Evolutionary conservation across 2,113 vertebrate genomes (phyloP).

Genomic region (Microcebus griseorufus): DNA sequence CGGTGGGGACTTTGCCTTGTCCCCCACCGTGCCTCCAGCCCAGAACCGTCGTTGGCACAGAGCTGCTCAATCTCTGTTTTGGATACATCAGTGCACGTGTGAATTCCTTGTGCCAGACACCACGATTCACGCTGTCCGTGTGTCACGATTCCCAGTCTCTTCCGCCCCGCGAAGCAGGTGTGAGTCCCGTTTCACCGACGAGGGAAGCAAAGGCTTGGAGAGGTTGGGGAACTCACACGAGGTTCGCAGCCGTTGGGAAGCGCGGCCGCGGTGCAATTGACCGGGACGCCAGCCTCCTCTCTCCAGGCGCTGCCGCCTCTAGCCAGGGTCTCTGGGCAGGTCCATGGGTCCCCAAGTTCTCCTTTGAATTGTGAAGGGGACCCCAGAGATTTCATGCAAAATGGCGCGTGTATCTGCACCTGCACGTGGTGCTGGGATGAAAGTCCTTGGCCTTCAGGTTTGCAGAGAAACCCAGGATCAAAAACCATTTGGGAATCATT

Average conservation of each 20-base stretch:
- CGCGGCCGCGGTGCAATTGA: background rate
- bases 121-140: background rate
- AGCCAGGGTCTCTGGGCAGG: background rate
- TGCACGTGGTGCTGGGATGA: background rate
- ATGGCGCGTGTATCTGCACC: no score
- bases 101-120: background rate
- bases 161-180: background rate
- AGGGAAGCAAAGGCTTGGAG: background rate
- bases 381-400: background rate
- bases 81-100: fast-evolving
- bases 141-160: background rate
- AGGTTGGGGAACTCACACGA: no score
- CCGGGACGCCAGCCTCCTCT: fast-evolving
- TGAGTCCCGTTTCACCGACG: background rate
- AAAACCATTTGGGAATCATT: background rate
- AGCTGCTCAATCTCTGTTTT: fast-evolving
- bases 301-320: background rate
- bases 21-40: background rate
- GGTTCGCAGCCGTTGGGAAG: background rate
- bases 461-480: background rate
- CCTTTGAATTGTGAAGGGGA: background rate
- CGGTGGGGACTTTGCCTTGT: background rate
- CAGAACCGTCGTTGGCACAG: background rate
- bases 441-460: background rate
- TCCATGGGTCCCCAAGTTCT: background rate